Conservation (phyloP, 2,113 vertebrate genomes). For the Meriones unguiculatus region DNA sequence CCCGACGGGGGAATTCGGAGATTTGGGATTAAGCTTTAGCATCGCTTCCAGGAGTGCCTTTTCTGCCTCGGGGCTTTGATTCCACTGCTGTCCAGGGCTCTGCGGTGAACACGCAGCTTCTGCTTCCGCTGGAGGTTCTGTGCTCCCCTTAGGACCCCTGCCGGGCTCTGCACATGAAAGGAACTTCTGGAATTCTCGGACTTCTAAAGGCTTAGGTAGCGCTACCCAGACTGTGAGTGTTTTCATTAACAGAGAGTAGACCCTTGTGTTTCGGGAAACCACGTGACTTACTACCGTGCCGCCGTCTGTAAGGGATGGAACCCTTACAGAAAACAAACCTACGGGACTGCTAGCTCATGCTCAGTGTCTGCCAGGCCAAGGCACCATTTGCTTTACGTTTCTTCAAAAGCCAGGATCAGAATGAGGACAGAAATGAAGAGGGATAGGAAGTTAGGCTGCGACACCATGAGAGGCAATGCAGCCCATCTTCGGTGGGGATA, state of each 20-base stretch:
- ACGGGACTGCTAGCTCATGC: not conserved
- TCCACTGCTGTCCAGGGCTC: slow-evolving; percentile 14
- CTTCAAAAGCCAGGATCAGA: slow-evolving; percentile 51
- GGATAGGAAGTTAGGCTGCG: not conserved
- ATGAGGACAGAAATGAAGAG: slow-evolving; percentile 19
- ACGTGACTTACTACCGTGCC: not conserved
- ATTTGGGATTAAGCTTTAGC: slow-evolving; percentile 53
- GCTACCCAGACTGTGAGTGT: not conserved
- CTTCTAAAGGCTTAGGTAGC: slow-evolving; percentile 55
- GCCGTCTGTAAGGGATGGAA: not conserved
- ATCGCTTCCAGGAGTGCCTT: slow-evolving; percentile 23
- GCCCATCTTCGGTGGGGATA: not conserved
- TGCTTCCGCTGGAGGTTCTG: not conserved
- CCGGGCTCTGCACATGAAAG: slow-evolving; percentile 53
- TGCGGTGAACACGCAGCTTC: slow-evolving; percentile 36
- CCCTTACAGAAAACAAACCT: not conserved
- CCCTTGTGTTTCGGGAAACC: not conserved
- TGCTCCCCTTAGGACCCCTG: not conserved
- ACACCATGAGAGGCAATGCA: not conserved
- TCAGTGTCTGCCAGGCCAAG: not conserved
- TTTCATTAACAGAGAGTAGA: not conserved
- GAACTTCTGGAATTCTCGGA: slow-evolving; percentile 58
- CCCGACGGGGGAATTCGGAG: not conserved
- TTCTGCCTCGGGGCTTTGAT: slow-evolving; percentile 49
- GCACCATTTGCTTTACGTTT: slow-evolving; percentile 40